Percentiles rank a stretch among this genome's conserved stretches.
Conservation (phyloP, 2,113 vertebrate genomes). For the Sphyrna mokarran region DNA sequence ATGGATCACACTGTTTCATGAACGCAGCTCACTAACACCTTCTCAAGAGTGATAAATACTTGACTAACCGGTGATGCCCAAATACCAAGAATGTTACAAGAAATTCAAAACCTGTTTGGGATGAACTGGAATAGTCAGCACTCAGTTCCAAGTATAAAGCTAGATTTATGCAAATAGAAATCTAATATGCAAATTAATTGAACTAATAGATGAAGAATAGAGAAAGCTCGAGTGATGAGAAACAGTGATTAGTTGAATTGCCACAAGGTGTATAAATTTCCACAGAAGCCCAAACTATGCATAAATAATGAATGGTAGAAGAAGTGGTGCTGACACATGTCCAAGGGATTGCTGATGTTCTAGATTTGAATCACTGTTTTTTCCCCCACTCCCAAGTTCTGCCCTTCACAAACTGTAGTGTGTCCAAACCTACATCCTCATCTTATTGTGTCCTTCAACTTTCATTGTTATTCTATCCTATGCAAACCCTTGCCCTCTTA, state of each 20-base stretch:
- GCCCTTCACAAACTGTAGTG: not conserved
- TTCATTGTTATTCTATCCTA: not conserved
- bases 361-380: not conserved
- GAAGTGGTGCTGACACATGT: not conserved
- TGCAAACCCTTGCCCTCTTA: not conserved
- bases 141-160: not conserved
- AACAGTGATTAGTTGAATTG: not conserved
- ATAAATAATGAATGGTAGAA: not conserved
- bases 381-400: not conserved
- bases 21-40: too few relatives aligned
- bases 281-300: not conserved
- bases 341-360: not conserved
- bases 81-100: too few relatives aligned
- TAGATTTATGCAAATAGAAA: not conserved
- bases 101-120: not conserved
- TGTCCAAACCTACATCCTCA: not conserved
- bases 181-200: too few relatives aligned
- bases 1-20: too few relatives aligned
- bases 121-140: not conserved
- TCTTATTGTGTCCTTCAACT: not conserved
- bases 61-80: too few relatives aligned
- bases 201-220: not conserved
- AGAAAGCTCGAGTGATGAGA: not conserved
- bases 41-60: too few relatives aligned
- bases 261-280: not conserved